Base-by-base conservation (phyloP, 1,140 invertebrate species). In the Philopotamus ludificatus region DNA sequence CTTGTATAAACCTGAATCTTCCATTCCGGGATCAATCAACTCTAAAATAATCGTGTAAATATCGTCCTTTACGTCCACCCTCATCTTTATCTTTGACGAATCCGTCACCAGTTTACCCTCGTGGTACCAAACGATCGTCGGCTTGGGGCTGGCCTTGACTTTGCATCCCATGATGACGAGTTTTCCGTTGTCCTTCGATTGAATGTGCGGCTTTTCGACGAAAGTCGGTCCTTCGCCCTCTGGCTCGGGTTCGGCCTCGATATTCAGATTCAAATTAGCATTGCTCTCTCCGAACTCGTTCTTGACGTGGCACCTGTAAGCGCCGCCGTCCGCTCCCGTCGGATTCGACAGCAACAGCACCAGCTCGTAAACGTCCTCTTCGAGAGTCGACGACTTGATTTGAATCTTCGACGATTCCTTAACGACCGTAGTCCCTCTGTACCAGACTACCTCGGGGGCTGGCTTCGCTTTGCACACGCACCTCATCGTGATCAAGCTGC, bases 221-320 rank as follows among this genome's bases (percentile, higher is more conserved):
- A 99, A 99, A n/a, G 92, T 96, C 57, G 97, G 97, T 10, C 95
- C 94, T 73, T 95, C 91, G 12, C 95, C 95, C 78, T 94, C 91
- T 1, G 89, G 89, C 77, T 95, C 93, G 0, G 91, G 89, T 73
- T 94, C 93, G 9, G 92, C 93, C 81, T 97, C 94, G 76, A 99
- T 98, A 78, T 99, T 99, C 49, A 99, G 81, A 75, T 97, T 98
- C 3, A 99, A 84, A 80, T 98, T 99, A 41, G 97, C 97, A 78
- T 98, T 99, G 68, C 94, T 95, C 83, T 99, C 96, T 54, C 97
- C 97, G 75, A 89, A 92, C 77, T 96, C 94, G 77, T 99, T 99
- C 77, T 93, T 88, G 8, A 98, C 95, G 76, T 97, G 91, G 81
- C 96, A 98, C 75, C 95, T 90, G 82, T 99, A 99, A 59, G 94